A percentile compares a stretch with the other conserved stretches of the same genome.
phyloP scores from a whole-genome alignment of 1,140 invertebrate species.

The Metopolophium dirhodum region DNA sequence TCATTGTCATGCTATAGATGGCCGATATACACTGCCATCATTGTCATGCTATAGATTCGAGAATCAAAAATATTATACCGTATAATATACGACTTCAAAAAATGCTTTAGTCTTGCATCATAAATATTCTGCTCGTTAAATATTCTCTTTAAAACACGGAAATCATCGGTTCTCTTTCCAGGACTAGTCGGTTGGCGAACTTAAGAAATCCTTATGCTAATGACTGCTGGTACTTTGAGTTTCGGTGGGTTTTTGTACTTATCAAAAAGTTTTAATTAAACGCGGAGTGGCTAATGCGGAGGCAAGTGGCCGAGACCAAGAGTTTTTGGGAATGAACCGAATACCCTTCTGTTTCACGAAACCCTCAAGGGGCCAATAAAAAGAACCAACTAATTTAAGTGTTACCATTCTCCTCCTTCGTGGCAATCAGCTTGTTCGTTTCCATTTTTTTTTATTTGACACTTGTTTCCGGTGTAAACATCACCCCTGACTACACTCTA shows the following conservation, averaged over 20 bases:
- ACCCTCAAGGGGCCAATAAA: constrained; percentile 48
- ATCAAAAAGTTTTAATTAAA: constrained; percentile 57
- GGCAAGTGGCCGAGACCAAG: constrained; percentile 45
- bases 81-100: background rate
- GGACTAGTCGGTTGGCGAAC: background rate
- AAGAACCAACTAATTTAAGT: constrained; percentile 55
- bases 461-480: constrained; percentile 40
- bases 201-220: constrained; percentile 51
- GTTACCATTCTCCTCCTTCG: constrained; percentile 12
- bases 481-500: constrained; percentile 18
- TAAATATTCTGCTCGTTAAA: constrained; percentile 33
- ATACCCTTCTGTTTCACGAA: constrained; percentile 45
- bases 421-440: constrained; percentile 22
- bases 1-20: background rate
- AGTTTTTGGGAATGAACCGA: constrained; percentile 30
- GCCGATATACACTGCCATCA: background rate
- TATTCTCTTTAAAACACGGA: background rate
- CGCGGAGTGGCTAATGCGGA: constrained; percentile 39
- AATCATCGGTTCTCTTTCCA: background rate
- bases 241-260: constrained; percentile 49
- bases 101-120: background rate
- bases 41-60: background rate
- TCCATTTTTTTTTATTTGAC: constrained; percentile 43
- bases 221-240: constrained; percentile 37
- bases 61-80: background rate